phyloP scores from a whole-genome alignment of 2,113 vertebrate species.

The Caracal caracal region DNA sequence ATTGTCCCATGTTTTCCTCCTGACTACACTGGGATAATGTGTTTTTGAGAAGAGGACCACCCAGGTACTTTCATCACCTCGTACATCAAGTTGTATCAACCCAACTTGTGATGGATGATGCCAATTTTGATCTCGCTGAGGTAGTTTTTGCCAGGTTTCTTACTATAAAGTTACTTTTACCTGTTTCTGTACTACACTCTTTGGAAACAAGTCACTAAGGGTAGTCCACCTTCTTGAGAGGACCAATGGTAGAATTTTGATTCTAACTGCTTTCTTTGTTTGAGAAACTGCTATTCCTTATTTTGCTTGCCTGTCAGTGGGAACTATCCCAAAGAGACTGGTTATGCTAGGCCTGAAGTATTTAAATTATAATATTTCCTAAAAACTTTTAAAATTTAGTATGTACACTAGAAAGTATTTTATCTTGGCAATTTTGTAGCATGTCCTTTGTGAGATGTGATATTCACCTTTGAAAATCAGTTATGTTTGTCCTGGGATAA shows the following conservation, averaged over 20 bases:
- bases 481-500: neutral
- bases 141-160: neutral
- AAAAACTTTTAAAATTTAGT: slow-evolving; percentile 20
- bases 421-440: neutral
- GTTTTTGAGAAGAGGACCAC: neutral
- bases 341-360: neutral
- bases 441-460: neutral
- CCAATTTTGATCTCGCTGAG: neutral
- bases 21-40: neutral
- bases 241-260: neutral
- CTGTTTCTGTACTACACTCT: neutral
- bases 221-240: neutral
- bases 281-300: neutral
- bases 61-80: neutral
- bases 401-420: neutral
- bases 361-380: slow-evolving; percentile 3
- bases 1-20: neutral
- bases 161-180: neutral
- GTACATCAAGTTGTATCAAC: neutral
- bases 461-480: neutral
- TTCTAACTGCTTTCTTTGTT: neutral
- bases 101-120: neutral
- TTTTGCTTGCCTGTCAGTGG: neutral
- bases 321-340: neutral
- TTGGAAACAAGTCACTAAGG: neutral